Evolutionary conservation across 2,888 invertebrate genomes (phyloP).

Genomic region (Copidosoma aretas): DNA sequence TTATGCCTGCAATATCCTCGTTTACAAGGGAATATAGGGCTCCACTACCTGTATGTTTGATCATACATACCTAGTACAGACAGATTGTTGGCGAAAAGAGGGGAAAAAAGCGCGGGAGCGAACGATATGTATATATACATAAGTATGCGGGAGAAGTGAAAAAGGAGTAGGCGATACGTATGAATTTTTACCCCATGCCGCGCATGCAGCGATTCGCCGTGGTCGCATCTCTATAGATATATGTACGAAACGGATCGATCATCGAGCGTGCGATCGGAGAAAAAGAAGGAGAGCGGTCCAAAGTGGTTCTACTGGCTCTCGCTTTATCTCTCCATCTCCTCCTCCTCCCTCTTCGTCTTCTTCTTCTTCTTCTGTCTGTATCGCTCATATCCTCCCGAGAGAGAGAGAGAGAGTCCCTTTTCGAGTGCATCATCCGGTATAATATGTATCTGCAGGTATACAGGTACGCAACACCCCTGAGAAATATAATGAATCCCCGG

Average conservation of each 20-base stretch:
- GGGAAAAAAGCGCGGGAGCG: too few relatives aligned
- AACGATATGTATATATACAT: too few relatives aligned
- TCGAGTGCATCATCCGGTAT: neutral
- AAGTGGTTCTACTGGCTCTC: conserved; percentile 37
- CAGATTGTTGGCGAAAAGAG: too few relatives aligned
- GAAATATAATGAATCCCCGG: conserved; percentile 61
- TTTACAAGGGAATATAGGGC: neutral
- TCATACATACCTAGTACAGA: too few relatives aligned
- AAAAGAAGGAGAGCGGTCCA: conserved; percentile 4
- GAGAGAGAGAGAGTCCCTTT: too few relatives aligned
- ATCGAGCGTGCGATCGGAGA: neutral
- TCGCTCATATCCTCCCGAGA: too few relatives aligned
- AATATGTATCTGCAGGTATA: neutral
- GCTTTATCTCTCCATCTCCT: neutral
- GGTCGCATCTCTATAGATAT: too few relatives aligned
- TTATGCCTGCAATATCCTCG: too few relatives aligned
- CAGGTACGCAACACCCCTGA: conserved; percentile 35
- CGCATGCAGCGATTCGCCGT: conserved; percentile 1
- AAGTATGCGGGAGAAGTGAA: too few relatives aligned
- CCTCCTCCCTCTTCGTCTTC: conserved; percentile 1
- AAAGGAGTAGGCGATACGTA: conserved; percentile 24
- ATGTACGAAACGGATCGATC: neutral
- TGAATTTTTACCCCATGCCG: conserved; percentile 41
- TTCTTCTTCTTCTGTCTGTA: neutral
- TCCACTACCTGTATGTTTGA: too few relatives aligned